Evolutionary conservation across 2,888 invertebrate species (phyloP), one percentile per base, ranked within the genome.

Genomic region (Stratiomys singularior): DNA sequence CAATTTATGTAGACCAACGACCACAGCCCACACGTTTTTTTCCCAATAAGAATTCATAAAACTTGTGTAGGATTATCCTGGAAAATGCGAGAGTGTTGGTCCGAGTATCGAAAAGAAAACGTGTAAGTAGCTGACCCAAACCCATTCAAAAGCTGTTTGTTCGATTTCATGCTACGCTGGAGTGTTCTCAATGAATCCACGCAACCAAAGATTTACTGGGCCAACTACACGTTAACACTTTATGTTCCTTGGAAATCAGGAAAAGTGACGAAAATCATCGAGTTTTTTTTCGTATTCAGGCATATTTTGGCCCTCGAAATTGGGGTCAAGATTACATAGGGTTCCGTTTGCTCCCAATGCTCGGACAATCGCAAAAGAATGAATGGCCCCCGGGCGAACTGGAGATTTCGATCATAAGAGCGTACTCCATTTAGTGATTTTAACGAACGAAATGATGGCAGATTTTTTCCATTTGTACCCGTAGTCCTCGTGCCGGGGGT

Each of bases 311-410:
- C 37, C 4, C n/a, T 27, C n/a, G 13, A 21, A 44, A 74, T 60
- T 58, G 74, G 60, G 74, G 74, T 74, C 74, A 74, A 74, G 74
- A 60, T n/a, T 74, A 25, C 60, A 18, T 23, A 13, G n/a, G 74
- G 60, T 74, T 74, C 58, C 74, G 58, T 74, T 74, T 74, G 74
- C 11, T 60, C 74, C 44, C 74, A 46, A 74, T 74, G 13, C 23
- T 2, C 58, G 25, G 25, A 37, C n/a, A 21, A 37, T 27, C 56
- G 28, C 72, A 4, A 30, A 56, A 71, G 47, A 28, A 28, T 37
- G 30, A 60, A 58, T 60, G 37, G 37, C 25, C 47, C 69, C 25
- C 63, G 13, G 69, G 18, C 23, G 27, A n/a, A 66, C 3, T 69
- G 15, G 27, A 58, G 60, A 74, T 74, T 60, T 58, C 60, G 21